Base-by-base conservation (phyloP, 2,797 vertebrate genomes). In the Acrossocheilus wenchowensis region DNA sequence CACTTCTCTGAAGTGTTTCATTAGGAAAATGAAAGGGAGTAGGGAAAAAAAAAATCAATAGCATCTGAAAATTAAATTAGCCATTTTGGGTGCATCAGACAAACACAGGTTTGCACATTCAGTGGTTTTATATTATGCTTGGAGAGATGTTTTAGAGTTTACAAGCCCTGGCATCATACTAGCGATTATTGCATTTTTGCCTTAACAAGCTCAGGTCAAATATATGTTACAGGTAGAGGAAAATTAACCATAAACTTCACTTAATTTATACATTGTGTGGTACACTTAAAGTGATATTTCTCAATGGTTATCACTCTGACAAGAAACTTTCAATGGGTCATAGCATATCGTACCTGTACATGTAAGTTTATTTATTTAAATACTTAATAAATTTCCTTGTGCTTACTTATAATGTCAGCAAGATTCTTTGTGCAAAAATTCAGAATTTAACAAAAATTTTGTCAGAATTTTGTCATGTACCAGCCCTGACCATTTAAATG, bases 1-100 rank as follows among this genome's bases (percentile, higher is more conserved):
- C 91, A 88, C 86, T 89, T 88, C 86, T 90, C 68, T 86, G 72
- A 89, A 85, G 72, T 84, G 79, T 89, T 88, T 89, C 82, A 87
- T 91, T 91, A 88, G 71, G 62, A 69, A 84, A 87, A 91, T 86
- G 74, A 78, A 87, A 84, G 81, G 64, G 66, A 30, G 71, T 86
- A 26, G 79, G 89, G 78, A 43, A 45, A 36, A 82, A n/a, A n/a
- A 78, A 39, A 45, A 83, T 90, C 83, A 82, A 85, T 88, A 50
- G 78, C 48, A 71, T 86, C n/a, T 23, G 82, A 88, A 86, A 88
- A 90, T 90, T 72, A 87, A 88, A 85, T 79, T 82, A 72, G 84
- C 82, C 81, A 82, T 87, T 84, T 86, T 50, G 74, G 64, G 66
- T 60, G 66, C 68, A 80, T 87, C 36, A 84, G 82, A 89, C 81